Evolutionary conservation across 2,888 invertebrate species (phyloP).

Genomic region (Catonia carolina): DNA sequence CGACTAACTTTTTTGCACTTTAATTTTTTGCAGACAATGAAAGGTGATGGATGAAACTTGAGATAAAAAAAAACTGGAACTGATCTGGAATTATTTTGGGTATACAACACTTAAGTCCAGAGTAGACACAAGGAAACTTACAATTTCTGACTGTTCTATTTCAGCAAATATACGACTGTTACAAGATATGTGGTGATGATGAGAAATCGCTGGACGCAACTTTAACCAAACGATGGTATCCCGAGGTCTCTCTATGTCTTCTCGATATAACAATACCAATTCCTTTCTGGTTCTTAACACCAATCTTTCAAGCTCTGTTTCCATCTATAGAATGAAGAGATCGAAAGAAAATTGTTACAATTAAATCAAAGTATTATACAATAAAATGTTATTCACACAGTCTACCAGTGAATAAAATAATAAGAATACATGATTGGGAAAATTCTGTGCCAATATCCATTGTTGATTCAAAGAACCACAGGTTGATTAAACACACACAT

Average conservation of each 20-base stretch:
- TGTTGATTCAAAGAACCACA: too few relatives aligned
- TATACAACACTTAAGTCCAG: too few relatives aligned
- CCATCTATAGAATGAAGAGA: constrained; percentile 53
- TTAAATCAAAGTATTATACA: constrained; percentile 10
- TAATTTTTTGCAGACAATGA: too few relatives aligned
- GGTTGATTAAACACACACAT: too few relatives aligned
- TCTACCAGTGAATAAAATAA: background rate
- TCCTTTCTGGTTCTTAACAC: constrained; percentile 97
- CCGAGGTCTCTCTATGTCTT: constrained; percentile 68
- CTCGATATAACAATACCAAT: constrained; percentile 82
- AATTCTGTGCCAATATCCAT: too few relatives aligned
- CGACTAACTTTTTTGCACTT: too few relatives aligned
- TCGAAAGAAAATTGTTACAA: background rate
- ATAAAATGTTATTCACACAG: background rate
- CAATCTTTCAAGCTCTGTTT: constrained; percentile 89
- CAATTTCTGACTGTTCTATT: constrained; percentile 77
- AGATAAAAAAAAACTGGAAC: too few relatives aligned
- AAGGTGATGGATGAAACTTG: too few relatives aligned
- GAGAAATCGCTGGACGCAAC: constrained; percentile 92
- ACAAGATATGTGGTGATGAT: constrained; percentile 94
- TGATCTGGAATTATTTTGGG: too few relatives aligned
- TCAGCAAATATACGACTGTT: constrained; percentile 91
- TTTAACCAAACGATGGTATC: constrained; percentile 97
- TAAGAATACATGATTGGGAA: too few relatives aligned
- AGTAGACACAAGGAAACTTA: too few relatives aligned